Evolutionary conservation across 2,113 vertebrate genomes (phyloP), one percentile per base, ranked within the genome.

Genomic region (Rallus limicola): DNA sequence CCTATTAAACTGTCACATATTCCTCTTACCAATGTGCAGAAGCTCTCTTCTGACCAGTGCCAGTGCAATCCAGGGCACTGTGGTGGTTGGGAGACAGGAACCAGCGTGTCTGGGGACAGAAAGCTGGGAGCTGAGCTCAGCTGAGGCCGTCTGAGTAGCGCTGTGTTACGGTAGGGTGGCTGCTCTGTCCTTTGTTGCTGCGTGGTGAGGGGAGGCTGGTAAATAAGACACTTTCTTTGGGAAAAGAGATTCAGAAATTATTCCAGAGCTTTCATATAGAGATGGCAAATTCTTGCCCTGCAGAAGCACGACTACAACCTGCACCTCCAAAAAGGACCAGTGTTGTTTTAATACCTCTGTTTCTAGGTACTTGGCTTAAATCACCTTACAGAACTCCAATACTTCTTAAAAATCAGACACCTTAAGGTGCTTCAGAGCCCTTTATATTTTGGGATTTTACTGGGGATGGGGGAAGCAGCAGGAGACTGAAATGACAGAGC

Each of bases 101-200:
- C 44, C 52, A 6, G 48, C 1, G 13, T 44, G 59, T 5, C 48
- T 1, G 6, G 46, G 40, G 81, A 40, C 26, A 33, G 55, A 6
- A 18, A 67, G 58, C 31, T 28, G 14, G 40, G 65, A 92, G 59
- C 31, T 0, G 0, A 85, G 72, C 78, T 42, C 14, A 3, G 44
- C 1, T 6, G 56, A 42, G 46, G 46, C 74, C 2, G 0, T 9
- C 16, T 0, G 0, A 14, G 46, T 10, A 8, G 8, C 5, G 2
- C 60, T 46, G n/a, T 33, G 42, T 59, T 34, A 6, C 0, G 2
- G 40, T n/a, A 38, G 40, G 15, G 28, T 31, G 36, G 55, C 2
- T 78, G 70, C 33, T 63, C 44, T 67, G 33, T 5, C 46, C 70
- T 62, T 33, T 18, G 8, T 25, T 62, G 33, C 64, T 86, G 16